Evolutionary conservation across 2,113 vertebrate species (phyloP), one percentile per base, ranked within the genome.

Genomic region (Osmerus eperlanus): DNA sequence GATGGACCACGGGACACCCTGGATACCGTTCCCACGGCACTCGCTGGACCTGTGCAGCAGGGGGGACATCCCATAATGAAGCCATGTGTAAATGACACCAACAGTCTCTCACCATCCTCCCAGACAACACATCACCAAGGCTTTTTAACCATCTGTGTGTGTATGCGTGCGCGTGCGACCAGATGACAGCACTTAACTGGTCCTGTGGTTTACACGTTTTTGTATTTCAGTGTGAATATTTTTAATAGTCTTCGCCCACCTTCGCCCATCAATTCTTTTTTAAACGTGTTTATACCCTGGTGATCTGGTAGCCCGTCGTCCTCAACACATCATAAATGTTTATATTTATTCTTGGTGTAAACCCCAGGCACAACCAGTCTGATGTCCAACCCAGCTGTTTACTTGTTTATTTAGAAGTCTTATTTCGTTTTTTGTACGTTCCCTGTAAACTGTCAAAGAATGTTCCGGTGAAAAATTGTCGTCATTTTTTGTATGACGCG

Each of bases 401-500:
- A 66, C 70, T 15, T 65, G 1, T 51, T 74, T 75, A 47, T 66
- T 76, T 54, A 61, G 66, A 51, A 28, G 77, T 86, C 83, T 87
- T 79, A 3, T 72, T 77, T 70, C 75, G 67, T 65, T 78, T 81
- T 85, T 90, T 88, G 84, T 78, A 74, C 53, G 6, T 60, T 66
- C 71, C 51, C 68, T 77, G 76, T 78, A 73, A 81, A 81, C 78
- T 64, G 78, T 83, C 65, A 65, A 75, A 68, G 76, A 84, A 74
- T 83, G 81, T 82, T 81, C 77, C 70, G 73, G 81, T 88, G 73
- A 82, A 83, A 82, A 88, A 81, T 32, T 87, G 83, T 85, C 75
- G 83, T 78, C 77, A 80, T 87, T 81, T 91, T 90, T 88, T 71
- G 85, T 91, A 89, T 85, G 58, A 83, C 77, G 78, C 64, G 7